Percentiles rank a stretch among this genome's conserved stretches.
These are phyloP conservation scores for Myotis davidii DNA, from an alignment of 2,113 vertebrate genomes.

Conservation along the genomic window DNA sequence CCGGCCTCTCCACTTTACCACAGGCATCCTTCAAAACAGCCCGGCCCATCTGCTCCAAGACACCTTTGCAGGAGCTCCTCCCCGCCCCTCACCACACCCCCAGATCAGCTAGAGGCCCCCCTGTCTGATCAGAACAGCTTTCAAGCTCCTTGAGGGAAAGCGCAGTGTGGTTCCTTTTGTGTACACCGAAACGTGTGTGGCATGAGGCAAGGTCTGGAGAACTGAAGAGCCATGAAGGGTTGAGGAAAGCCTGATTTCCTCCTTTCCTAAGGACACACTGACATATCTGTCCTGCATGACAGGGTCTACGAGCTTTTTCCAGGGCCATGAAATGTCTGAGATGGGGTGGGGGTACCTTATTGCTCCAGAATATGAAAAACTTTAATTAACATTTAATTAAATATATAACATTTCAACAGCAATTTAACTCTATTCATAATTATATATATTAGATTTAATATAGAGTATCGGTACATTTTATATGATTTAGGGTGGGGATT, in stretches of 20 bases:
- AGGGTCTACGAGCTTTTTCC: background rate
- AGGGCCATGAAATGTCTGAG: background rate
- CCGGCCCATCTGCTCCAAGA: background rate
- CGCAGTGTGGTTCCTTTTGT: background rate
- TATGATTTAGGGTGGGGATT: background rate
- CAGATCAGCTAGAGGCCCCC: no score
- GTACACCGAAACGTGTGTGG: background rate
- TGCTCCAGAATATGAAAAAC: background rate
- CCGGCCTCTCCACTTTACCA: background rate
- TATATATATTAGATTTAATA: background rate
- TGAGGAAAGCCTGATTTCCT: background rate
- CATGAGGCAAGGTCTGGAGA: background rate
- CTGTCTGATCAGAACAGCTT: no score
- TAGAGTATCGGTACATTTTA: background rate
- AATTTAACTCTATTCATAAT: background rate
- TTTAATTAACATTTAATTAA: conserved; percentile 25
- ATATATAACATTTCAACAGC: background rate
- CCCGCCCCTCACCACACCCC: background rate
- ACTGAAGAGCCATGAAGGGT: background rate
- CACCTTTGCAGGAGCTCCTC: background rate
- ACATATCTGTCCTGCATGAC: no score
- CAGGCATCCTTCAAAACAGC: background rate
- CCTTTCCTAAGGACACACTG: background rate
- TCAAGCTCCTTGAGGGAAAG: background rate
- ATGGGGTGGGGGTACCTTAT: background rate